Evolutionary conservation across 1,140 invertebrate species (phyloP).

Genomic region (Dendroctonus valens): DNA sequence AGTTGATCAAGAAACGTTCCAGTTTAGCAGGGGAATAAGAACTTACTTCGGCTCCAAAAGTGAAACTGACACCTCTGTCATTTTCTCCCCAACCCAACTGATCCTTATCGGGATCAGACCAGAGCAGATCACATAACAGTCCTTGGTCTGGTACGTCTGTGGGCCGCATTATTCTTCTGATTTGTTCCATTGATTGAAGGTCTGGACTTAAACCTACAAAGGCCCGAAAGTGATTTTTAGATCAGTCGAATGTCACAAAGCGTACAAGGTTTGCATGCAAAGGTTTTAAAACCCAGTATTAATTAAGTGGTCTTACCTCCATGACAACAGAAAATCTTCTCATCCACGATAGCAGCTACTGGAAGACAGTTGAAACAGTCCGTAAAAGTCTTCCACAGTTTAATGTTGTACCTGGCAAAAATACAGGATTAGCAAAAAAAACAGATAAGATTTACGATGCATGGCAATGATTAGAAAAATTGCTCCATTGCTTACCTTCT

Average conservation of each 20-base stretch:
- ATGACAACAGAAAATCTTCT: conserved; percentile 98
- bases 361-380: conserved; percentile 99
- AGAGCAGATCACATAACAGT: conserved; percentile 94
- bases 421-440: too few species aligned
- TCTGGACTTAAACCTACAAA: conserved; percentile 70
- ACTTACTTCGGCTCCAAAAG: conserved; percentile 79
- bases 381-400: conserved; percentile 98
- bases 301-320: conserved; percentile 63
- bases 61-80: conserved; percentile 94
- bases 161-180: conserved; percentile 86
- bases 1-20: background rate
- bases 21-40: background rate
- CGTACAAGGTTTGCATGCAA: too few species aligned
- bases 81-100: conserved; percentile 91
- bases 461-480: too few species aligned
- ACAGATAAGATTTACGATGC: too few species aligned
- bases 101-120: conserved; percentile 97
- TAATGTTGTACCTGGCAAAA: conserved; percentile 79
- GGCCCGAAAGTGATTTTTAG: background rate
- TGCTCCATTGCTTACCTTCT: conserved; percentile 57
- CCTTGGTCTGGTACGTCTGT: conserved; percentile 94
- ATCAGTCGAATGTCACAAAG: too few species aligned
- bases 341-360: conserved; percentile 93
- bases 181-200: conserved; percentile 89
- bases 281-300: too few species aligned